phyloP scores from a whole-genome alignment of 2,888 invertebrate genomes.

The Fabriciana adippe region DNA sequence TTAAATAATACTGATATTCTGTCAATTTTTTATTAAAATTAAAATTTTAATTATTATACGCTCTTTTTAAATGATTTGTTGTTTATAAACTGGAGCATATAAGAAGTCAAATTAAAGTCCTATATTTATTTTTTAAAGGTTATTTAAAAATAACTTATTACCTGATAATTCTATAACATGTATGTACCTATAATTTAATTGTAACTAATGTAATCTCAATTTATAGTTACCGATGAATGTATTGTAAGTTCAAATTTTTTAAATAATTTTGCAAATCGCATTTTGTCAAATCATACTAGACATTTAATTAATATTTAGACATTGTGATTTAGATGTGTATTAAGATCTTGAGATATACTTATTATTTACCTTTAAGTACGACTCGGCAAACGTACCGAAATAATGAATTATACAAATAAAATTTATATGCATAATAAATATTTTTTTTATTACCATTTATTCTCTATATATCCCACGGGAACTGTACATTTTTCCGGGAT shows the following conservation, averaged over 20 bases:
- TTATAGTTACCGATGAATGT: slow-evolving; percentile 44
- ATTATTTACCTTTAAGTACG: slow-evolving; percentile 37
- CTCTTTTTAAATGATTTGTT: slow-evolving; percentile 9
- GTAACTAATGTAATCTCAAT: slow-evolving; percentile 44
- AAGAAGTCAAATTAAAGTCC: slow-evolving; percentile 15
- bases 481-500: no score
- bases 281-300: slow-evolving; percentile 39
- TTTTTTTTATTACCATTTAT: not conserved
- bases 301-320: slow-evolving; percentile 37
- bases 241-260: slow-evolving; percentile 39
- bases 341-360: slow-evolving; percentile 40
- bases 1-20: slow-evolving; percentile 17
- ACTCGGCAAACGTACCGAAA: slow-evolving; percentile 38
- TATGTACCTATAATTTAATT: slow-evolving; percentile 31
- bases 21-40: slow-evolving; percentile 34
- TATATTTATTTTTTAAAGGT: not conserved
- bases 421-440: slow-evolving; percentile 39
- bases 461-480: no score
- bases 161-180: not conserved
- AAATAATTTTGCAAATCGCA: slow-evolving; percentile 30
- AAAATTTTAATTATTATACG: slow-evolving; percentile 6
- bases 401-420: slow-evolving; percentile 39
- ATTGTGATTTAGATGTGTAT: slow-evolving; percentile 45
- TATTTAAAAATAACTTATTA: slow-evolving; percentile 7
- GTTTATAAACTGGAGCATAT: slow-evolving; percentile 9